A percentile compares a stretch with the other conserved stretches of the same genome.
Evolutionary conservation across 2,888 invertebrate genomes (phyloP).

Genomic region (Plemyria rubiginata): DNA sequence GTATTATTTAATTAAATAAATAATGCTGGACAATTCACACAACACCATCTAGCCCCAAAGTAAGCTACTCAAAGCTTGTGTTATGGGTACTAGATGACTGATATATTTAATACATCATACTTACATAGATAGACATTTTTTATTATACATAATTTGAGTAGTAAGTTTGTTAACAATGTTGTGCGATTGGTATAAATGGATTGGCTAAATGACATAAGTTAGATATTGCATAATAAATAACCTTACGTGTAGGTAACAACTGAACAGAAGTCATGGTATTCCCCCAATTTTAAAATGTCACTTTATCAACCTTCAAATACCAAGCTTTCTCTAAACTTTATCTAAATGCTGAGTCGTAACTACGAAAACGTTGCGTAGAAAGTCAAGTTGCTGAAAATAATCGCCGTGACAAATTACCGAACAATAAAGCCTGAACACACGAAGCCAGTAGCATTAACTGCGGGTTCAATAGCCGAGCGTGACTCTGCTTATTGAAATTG

Average conservation of each 20-base stretch:
- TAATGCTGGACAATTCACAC: no score
- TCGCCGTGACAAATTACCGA: constrained; percentile 64
- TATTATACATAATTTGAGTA: no score
- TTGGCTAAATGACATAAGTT: background rate
- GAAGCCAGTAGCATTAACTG: constrained; percentile 24
- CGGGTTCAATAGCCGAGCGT: constrained; percentile 13
- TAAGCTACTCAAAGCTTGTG: no score
- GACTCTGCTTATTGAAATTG: background rate
- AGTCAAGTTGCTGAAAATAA: constrained; percentile 53
- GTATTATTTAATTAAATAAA: no score
- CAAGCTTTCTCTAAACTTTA: constrained; percentile 37
- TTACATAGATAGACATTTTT: no score
- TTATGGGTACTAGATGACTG: no score
- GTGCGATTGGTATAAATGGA: background rate
- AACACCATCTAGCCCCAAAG: no score
- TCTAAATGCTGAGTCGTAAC: constrained; percentile 30
- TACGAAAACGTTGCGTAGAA: constrained; percentile 47
- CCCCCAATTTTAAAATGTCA: constrained; percentile 29
- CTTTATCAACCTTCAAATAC: constrained; percentile 19
- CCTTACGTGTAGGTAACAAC: constrained; percentile 21
- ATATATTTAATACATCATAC: no score
- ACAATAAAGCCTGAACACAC: constrained; percentile 45
- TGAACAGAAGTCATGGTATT: constrained; percentile 25
- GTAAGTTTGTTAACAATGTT: background rate
- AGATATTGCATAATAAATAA: constrained; percentile 21